Evolutionary conservation across 1,140 invertebrate species (phyloP).

Genomic region (Trachymyrmex septentrionalis): DNA sequence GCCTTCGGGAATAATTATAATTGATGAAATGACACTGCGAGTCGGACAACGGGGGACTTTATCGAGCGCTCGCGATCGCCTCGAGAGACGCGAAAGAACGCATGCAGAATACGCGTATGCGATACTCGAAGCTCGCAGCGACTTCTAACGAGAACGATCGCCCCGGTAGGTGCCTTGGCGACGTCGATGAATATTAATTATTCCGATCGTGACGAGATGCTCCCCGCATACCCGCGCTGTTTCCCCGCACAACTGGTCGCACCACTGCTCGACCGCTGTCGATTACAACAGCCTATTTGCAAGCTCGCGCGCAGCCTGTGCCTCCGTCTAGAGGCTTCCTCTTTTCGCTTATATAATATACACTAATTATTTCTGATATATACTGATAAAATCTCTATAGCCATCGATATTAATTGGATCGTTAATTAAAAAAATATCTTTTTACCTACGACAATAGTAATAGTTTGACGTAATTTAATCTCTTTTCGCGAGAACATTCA

Average conservation of each 20-base stretch:
- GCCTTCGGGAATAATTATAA: conserved; percentile 73
- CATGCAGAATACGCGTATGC: background rate
- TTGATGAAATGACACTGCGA: conserved; percentile 78
- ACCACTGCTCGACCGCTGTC: background rate
- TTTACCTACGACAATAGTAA: no score
- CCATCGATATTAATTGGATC: background rate
- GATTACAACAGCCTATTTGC: conserved; percentile 62
- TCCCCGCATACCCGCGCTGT: conserved; percentile 9
- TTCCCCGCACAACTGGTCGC: conserved; percentile 41
- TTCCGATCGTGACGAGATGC: conserved; percentile 74
- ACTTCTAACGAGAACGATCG: conserved; percentile 56
- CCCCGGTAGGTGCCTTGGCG: conserved; percentile 32
- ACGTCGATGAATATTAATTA: conserved; percentile 81
- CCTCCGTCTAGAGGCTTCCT: background rate
- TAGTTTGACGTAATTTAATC: no score
- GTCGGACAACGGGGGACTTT: conserved; percentile 42
- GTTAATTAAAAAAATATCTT: background rate
- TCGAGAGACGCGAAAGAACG: conserved; percentile 34
- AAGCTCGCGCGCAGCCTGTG: conserved; percentile 16
- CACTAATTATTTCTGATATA: conserved; percentile 37
- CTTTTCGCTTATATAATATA: background rate
- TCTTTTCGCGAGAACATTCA: no score
- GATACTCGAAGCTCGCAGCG: conserved; percentile 24
- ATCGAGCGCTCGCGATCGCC: conserved; percentile 73
- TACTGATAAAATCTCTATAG: background rate